A percentile compares a stretch with the other conserved stretches of the same genome.
These are phyloP conservation scores for Dryobates pubescens DNA, from an alignment of 2,797 vertebrate genomes.

Conservation along the genomic window DNA sequence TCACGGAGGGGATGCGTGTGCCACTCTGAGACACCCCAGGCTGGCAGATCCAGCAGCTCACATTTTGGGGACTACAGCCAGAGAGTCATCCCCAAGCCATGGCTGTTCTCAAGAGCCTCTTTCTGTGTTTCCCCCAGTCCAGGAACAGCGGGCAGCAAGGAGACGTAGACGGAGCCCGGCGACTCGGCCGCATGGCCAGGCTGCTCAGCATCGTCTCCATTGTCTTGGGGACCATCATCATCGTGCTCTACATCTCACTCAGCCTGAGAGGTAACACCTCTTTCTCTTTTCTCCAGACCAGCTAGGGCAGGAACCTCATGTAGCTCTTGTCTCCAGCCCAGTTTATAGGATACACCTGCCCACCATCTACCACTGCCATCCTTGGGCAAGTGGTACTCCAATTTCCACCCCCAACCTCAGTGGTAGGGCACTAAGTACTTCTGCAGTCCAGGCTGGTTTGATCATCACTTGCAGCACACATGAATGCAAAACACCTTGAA, in stretches of 20 bases:
- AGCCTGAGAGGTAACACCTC: constrained; percentile 81
- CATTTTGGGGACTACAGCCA: background rate
- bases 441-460: background rate
- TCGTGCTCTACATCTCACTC: constrained; percentile 83
- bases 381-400: background rate
- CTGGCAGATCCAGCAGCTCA: background rate
- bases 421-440: background rate
- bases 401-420: background rate
- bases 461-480: background rate
- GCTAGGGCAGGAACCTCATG: background rate
- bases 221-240: constrained; percentile 87
- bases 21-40: background rate
- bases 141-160: constrained; percentile 94
- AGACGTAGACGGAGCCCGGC: constrained; percentile 89
- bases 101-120: background rate
- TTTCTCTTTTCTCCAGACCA: background rate
- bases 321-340: background rate
- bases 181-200: constrained; percentile 92
- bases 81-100: background rate
- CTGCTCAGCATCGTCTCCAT: constrained; percentile 93
- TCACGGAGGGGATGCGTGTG: fast-evolving
- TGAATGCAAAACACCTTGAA: fast-evolving
- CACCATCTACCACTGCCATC: fast-evolving
- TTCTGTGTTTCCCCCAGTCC: constrained; percentile 81
- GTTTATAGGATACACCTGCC: fast-evolving